Percentiles rank a stretch among this genome's conserved stretches.
Evolutionary conservation across 1,140 invertebrate genomes (phyloP).

Genomic region (Sarcophaga peregrina): DNA sequence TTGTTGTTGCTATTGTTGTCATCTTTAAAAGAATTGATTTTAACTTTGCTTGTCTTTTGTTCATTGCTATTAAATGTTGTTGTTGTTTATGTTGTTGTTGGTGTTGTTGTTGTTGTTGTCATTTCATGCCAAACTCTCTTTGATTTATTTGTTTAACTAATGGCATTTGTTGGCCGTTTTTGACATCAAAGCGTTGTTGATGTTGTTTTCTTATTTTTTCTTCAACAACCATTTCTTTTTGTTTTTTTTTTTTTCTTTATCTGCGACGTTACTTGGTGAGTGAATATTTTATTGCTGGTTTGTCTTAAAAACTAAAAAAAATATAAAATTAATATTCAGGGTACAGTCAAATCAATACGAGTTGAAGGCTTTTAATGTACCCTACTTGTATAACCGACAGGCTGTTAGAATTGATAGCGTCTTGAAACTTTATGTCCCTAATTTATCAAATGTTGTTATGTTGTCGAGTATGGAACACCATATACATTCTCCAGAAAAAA

Average conservation of each 20-base stretch:
- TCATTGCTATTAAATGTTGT: neutral
- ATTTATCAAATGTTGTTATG: too few species aligned
- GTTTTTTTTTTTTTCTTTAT: too few species aligned
- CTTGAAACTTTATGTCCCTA: too few species aligned
- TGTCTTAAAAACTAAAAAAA: neutral
- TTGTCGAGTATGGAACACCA: too few species aligned
- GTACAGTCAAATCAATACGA: neutral
- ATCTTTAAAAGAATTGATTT: neutral
- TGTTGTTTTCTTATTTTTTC: neutral
- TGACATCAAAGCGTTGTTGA: slow-evolving; percentile 29
- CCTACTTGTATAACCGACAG: neutral
- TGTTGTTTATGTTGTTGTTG: neutral
- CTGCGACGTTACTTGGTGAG: too few species aligned
- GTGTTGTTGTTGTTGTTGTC: slow-evolving; percentile 13
- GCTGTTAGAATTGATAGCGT: neutral
- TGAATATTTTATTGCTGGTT: too few species aligned
- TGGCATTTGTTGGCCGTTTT: slow-evolving; percentile 23
- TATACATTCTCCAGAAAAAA: too few species aligned
- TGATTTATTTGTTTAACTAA: slow-evolving; percentile 36
- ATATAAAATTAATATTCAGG: slow-evolving; percentile 6
- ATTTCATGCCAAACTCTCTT: slow-evolving; percentile 14
- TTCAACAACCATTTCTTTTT: neutral
- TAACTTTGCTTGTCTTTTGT: neutral
- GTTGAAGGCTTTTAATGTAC: neutral
- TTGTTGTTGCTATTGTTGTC: neutral